These are phyloP conservation scores for Callospermophilus lateralis DNA, from an alignment of 2,113 vertebrate genomes.

Conservation along the genomic window DNA sequence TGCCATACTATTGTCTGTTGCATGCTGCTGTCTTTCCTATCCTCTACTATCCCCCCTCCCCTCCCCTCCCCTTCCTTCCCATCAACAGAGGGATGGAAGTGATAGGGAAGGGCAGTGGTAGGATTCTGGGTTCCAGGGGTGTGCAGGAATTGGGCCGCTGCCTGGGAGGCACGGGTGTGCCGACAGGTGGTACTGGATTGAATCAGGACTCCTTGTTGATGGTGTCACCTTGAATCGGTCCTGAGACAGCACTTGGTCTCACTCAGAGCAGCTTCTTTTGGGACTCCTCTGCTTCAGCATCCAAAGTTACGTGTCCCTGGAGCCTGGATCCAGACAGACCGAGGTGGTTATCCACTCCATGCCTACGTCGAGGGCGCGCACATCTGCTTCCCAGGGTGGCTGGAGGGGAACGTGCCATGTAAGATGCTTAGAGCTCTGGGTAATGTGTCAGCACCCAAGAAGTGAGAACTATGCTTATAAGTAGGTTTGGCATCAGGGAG, in stretches of 20 bases:
- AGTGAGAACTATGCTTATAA: background rate
- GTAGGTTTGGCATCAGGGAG: background rate
- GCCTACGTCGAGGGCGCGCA: accelerated
- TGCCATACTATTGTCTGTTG: too few relatives aligned
- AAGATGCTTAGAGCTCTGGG: background rate
- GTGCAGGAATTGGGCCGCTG: background rate
- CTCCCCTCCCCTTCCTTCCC: too few relatives aligned
- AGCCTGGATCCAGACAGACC: accelerated
- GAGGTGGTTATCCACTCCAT: accelerated
- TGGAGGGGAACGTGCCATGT: background rate
- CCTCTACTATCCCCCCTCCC: too few relatives aligned
- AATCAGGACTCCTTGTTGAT: accelerated
- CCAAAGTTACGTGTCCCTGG: background rate
- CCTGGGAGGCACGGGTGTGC: accelerated
- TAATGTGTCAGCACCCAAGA: accelerated
- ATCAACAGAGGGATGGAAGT: background rate
- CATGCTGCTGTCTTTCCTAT: too few relatives aligned
- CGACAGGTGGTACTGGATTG: accelerated
- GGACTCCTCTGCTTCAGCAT: background rate
- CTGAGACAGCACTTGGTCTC: accelerated
- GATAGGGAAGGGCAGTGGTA: background rate
- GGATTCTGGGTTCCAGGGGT: background rate
- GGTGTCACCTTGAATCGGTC: background rate
- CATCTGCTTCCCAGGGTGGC: background rate
- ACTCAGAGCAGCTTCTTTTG: background rate